Evolutionary conservation across 2,888 invertebrate genomes (phyloP), one percentile per base, ranked within the genome.

Genomic region (Drosophila borealis): DNA sequence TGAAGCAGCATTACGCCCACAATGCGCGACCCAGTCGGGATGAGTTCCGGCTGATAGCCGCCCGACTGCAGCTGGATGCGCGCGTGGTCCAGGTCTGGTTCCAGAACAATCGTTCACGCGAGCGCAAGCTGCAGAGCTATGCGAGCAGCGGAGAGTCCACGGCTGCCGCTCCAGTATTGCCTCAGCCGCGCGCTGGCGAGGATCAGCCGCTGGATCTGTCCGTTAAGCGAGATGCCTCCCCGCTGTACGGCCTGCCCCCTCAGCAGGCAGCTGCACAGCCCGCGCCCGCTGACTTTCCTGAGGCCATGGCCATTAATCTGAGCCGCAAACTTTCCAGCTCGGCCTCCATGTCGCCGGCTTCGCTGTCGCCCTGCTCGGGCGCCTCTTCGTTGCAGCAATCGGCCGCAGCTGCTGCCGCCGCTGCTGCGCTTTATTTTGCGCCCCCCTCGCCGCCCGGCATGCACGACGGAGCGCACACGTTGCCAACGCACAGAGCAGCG

Each of bases 11-110:
- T 91, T 99, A 98, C 92, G 94, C 96, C 53, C 92, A 95, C 19
- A 99, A 99, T 93, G 96, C 98, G 9, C 95, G 98, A 69, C 99
- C 99, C 2, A 97, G 97, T 90, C 96, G 98, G 51, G 98, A 98
- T 81, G 99, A 99, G 90, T 95, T 99, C 82, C 96, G 96, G 55
- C 95, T 96, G 90, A 97, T 99, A 83, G 98, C 98, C 3, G 95
- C 96, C 19, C 94, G 94, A 68, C 94, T 96, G 44, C 95, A 95
- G 56, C 95, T 96, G 82, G 96, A 96, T 61, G 95, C 96, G 44
- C 93, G 97, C 63, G 97, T 97, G 1, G 96, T 97, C 4, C 96
- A 98, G 93, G 98, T 98, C 6, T 98, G 98, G 98, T 98, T 98
- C 91, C 98, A 98, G 93, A 98, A 98, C 92, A 97, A 97, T 76